phyloP scores from a whole-genome alignment of 2,113 vertebrate species.

The Osmerus eperlanus region DNA sequence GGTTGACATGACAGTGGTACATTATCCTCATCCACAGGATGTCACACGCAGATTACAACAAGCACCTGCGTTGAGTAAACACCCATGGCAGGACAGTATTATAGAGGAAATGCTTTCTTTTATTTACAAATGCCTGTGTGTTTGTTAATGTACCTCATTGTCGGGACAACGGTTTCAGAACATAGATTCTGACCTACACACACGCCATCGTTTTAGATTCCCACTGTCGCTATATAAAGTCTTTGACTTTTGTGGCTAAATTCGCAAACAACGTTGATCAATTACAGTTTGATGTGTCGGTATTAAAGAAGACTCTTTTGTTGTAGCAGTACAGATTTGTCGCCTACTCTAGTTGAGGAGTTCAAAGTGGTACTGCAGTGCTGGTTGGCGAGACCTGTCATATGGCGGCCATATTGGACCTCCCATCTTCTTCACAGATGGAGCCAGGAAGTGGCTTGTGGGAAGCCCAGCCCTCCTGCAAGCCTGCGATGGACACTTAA shows the following conservation, averaged over 20 bases:
- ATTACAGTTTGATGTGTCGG: too few species aligned
- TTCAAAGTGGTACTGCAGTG: background rate
- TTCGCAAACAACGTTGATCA: too few species aligned
- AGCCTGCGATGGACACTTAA: conserved; percentile 70
- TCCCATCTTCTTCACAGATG: conserved; percentile 59
- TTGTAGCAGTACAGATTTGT: too few species aligned
- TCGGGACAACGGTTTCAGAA: too few species aligned
- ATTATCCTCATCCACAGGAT: conserved; percentile 13
- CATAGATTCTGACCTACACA: too few species aligned
- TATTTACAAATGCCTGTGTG: background rate
- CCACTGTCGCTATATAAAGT: too few species aligned
- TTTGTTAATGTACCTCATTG: too few species aligned
- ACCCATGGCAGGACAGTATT: background rate
- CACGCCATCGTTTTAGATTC: too few species aligned
- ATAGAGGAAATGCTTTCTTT: background rate
- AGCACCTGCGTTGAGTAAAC: background rate
- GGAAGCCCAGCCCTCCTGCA: conserved; percentile 58
- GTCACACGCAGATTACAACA: conserved; percentile 4
- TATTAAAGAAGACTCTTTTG: too few species aligned
- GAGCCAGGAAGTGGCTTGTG: conserved; percentile 55
- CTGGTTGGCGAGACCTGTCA: conserved; percentile 33
- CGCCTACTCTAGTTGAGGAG: too few species aligned
- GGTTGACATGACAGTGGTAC: conserved; percentile 14
- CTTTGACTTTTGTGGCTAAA: too few species aligned
- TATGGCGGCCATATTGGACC: conserved; percentile 54